Evolutionary conservation across 2,113 vertebrate species (phyloP).

Genomic region (Carollia perspicillata): DNA sequence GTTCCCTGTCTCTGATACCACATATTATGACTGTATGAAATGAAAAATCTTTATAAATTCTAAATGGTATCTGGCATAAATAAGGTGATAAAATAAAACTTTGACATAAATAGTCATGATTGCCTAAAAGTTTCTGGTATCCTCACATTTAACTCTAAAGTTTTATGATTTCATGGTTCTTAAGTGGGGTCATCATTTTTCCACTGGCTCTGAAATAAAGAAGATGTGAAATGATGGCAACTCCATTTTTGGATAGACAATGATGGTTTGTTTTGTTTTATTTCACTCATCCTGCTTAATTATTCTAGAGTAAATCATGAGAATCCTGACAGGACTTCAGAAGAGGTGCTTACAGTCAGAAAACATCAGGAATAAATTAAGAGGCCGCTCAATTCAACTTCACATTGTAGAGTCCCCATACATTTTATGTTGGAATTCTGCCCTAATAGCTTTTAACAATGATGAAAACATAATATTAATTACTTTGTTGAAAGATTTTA

Average conservation of each 20-base stretch:
- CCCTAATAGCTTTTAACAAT: background rate
- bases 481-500: background rate
- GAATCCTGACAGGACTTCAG: background rate
- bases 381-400: background rate
- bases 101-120: background rate
- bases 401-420: background rate
- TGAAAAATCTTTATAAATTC: background rate
- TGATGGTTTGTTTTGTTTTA: background rate
- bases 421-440: background rate
- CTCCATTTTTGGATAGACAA: background rate
- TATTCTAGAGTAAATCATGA: background rate
- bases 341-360: background rate
- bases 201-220: background rate
- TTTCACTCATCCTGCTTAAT: background rate
- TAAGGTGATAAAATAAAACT: background rate
- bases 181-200: background rate
- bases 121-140: background rate
- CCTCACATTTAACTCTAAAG: background rate
- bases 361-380: background rate
- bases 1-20: background rate
- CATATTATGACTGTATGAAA: background rate
- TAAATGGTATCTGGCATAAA: background rate
- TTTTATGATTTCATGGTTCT: background rate
- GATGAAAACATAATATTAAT: background rate
- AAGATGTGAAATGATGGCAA: background rate